phyloP scores from a whole-genome alignment of 2,888 invertebrate species.

The Hanleya hanleyi region DNA sequence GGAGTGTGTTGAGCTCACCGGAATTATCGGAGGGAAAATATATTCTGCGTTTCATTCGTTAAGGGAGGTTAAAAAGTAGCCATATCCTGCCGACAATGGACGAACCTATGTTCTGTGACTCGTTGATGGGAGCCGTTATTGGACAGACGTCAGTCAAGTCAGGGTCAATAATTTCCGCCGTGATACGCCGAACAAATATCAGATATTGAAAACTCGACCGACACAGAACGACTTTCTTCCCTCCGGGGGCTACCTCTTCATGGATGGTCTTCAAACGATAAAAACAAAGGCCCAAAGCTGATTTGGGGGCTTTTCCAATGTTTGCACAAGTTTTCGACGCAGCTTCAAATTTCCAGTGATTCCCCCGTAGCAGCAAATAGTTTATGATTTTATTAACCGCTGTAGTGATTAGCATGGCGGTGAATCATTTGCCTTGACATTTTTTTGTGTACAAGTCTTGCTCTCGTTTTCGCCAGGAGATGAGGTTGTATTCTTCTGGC shows the following conservation, averaged over 20 bases:
- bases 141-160: background rate
- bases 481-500: too few species aligned
- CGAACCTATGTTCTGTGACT: too few species aligned
- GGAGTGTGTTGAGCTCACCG: too few species aligned
- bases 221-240: background rate
- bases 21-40: too few species aligned
- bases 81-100: too few species aligned
- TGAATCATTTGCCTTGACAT: too few species aligned
- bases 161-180: background rate
- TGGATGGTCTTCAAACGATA: background rate
- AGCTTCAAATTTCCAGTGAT: background rate
- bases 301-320: background rate
- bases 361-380: background rate
- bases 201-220: background rate
- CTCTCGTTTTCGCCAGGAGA: too few species aligned
- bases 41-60: too few species aligned
- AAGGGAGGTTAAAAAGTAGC: too few species aligned
- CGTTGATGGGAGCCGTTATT: background rate
- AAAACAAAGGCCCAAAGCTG: background rate
- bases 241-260: background rate
- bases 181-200: background rate
- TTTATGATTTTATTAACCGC: conserved; percentile 10
- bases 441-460: too few species aligned
- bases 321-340: background rate
- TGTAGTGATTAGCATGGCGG: background rate